Base-by-base conservation (phyloP, 2,888 invertebrate species). In the Steromphala cineraria region DNA sequence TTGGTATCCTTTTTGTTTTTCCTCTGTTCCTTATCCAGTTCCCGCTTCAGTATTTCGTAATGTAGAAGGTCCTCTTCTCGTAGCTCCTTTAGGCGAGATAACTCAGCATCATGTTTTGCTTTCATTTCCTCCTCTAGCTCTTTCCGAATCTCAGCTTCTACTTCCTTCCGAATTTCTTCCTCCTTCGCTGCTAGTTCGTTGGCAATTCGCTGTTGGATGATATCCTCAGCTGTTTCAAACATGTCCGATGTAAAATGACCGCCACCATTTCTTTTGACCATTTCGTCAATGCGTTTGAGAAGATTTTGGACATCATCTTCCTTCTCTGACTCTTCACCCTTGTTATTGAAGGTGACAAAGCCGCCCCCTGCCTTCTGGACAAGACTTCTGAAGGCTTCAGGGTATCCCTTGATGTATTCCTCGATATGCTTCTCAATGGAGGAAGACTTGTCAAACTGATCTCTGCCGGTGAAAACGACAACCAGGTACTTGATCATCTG, bases 381-480 rank as follows among this genome's bases (percentile, higher is more conserved):
- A 36, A 36, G 36, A 4, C 36, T 36, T 77, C 55, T 55, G 2
- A 82, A 77, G 5, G 28, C 36, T 24, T 62, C 28, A 19, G 82
- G 82, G 56, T 77, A 76, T 55, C 28, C 31, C 2, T 79, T 28
- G 10, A 79, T 36, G 56, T 77, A 76, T 55, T 40, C 31, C 2
- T 79, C 24, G 10, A 79, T 36, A 28, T 82, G 46, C n/a, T 84
- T 2, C 36, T 36, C 36, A 36, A 36, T 36, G 2, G 7, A 7
- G 36, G 7, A 36, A 36, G 4, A 2, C 81, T 21, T 40, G 21
- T 82, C 82, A 21, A 82, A 28, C n/a, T 82, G 77, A 52, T 81
- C 83, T 56, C 79, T 79, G 53, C 83, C 46, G 5, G 83, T 82
- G 36, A 83, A 83, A 1, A 83, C 15, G 5, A 83, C 55, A 10